These are phyloP conservation scores for Sterrhoptilus dennistouni DNA, from an alignment of 2,113 vertebrate species.

Conservation along the genomic window DNA sequence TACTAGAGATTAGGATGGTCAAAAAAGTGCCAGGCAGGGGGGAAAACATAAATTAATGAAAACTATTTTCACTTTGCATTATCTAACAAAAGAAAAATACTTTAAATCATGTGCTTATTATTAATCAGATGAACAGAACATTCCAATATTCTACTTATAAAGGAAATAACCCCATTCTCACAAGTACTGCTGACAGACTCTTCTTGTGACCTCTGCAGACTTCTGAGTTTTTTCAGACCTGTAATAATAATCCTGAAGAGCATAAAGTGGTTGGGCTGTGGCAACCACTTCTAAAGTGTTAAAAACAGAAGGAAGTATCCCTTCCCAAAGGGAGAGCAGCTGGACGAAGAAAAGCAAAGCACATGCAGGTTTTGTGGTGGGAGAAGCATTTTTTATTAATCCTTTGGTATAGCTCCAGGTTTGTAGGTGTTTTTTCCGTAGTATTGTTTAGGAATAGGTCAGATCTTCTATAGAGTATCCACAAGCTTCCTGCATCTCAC, in stretches of 20 bases:
- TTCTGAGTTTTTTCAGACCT: neutral
- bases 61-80: neutral
- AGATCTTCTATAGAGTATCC: neutral
- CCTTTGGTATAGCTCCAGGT: neutral
- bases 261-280: neutral
- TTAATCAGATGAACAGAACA: neutral
- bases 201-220: fast-evolving
- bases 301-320: neutral
- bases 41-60: neutral
- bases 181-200: neutral
- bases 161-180: neutral
- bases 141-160: neutral
- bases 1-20: neutral
- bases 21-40: neutral
- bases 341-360: neutral
- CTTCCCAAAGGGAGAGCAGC: neutral
- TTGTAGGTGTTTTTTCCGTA: neutral
- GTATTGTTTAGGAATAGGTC: neutral
- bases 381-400: neutral
- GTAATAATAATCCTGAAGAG: neutral
- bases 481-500: neutral
- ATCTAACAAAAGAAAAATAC: neutral
- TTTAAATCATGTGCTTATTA: neutral
- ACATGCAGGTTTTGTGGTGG: neutral
- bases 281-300: neutral